A percentile compares a stretch with the other conserved stretches of the same genome.
Evolutionary conservation across 2,888 invertebrate genomes (phyloP).

Genomic region (Thyatira batis): DNA sequence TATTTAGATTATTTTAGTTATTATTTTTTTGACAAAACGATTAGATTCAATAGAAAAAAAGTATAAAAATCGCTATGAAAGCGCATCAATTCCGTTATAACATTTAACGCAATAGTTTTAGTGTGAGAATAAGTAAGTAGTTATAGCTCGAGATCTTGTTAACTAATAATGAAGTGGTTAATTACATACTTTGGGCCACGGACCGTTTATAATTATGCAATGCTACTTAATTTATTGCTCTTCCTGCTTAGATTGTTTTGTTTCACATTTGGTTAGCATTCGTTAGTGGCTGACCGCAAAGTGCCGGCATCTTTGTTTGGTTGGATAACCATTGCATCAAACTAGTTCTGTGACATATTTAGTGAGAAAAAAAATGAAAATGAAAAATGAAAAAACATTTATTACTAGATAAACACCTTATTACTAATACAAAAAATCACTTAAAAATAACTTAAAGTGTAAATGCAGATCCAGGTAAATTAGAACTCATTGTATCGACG

Average conservation of each 20-base stretch:
- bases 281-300: not conserved
- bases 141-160: not conserved
- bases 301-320: not conserved
- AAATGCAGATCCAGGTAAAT: no score
- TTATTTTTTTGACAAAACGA: no score
- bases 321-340: not conserved
- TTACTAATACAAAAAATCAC: no score
- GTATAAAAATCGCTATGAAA: not conserved
- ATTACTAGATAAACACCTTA: no score
- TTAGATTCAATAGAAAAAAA: no score
- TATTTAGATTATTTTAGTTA: no score
- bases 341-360: no score
- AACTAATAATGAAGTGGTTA: not conserved
- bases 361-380: no score
- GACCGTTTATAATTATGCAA: constrained; percentile 8
- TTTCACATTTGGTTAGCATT: not conserved
- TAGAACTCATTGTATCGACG: no score
- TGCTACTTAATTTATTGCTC: not conserved
- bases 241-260: not conserved
- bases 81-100: not conserved
- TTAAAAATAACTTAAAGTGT: no score
- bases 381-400: no score
- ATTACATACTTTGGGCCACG: constrained; percentile 1
- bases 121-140: not conserved
- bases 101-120: not conserved